Percentiles rank a stretch among this genome's conserved stretches.
phyloP scores from a whole-genome alignment of 2,888 invertebrate species.

The Platycheirus rosarum region DNA sequence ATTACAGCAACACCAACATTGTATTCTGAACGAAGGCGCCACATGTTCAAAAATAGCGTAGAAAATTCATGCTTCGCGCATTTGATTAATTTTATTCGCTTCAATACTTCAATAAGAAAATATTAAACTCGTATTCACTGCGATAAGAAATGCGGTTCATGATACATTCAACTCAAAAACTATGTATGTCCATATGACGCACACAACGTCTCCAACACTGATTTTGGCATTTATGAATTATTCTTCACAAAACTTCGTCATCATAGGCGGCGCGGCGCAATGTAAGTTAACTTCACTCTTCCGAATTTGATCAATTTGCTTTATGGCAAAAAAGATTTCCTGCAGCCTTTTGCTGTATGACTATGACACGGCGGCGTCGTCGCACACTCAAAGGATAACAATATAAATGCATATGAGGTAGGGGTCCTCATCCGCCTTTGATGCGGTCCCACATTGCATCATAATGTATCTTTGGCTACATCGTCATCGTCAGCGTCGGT shows the following conservation, averaged over 20 bases:
- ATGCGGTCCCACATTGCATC: slow-evolving; percentile 57
- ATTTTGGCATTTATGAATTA: slow-evolving; percentile 37
- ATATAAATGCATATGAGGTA: slow-evolving; percentile 73
- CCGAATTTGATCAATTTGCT: slow-evolving; percentile 57
- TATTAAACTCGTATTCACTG: slow-evolving; percentile 20
- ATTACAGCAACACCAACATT: slow-evolving; percentile 16
- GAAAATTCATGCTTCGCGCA: slow-evolving; percentile 35
- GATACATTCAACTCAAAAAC: slow-evolving; percentile 41
- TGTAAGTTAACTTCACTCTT: slow-evolving; percentile 29
- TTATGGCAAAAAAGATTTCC: slow-evolving; percentile 38
- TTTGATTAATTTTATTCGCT: slow-evolving; percentile 46
- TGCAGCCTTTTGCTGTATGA: slow-evolving; percentile 4
- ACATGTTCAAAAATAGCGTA: slow-evolving; percentile 49
- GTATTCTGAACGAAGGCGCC: slow-evolving; percentile 45
- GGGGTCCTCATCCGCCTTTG: slow-evolving; percentile 58
- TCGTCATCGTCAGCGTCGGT: neutral
- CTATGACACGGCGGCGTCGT: neutral
- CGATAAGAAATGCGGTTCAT: slow-evolving; percentile 22
- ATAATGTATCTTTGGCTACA: slow-evolving; percentile 39
- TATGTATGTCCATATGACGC: neutral
- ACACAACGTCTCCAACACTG: neutral
- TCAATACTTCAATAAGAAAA: neutral
- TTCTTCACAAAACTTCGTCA: slow-evolving; percentile 15
- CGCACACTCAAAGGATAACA: slow-evolving; percentile 63
- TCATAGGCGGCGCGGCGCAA: slow-evolving; percentile 10